phyloP scores from a whole-genome alignment of 1,140 invertebrate species.

The Euglossa dilemma region DNA sequence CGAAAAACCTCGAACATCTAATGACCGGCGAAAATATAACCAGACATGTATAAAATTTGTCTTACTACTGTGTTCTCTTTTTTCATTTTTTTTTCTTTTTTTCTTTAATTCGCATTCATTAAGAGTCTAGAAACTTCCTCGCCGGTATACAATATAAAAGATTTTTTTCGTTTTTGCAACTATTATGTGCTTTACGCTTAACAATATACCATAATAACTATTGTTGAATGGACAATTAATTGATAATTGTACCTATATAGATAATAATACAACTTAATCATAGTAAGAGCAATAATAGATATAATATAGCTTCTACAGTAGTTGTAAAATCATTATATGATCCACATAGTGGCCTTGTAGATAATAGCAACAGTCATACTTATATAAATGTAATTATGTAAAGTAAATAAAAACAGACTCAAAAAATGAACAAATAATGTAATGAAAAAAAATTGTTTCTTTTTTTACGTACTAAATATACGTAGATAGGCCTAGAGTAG shows the following conservation, averaged over 20 bases:
- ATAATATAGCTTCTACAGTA: constrained; percentile 22
- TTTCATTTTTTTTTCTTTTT: background rate
- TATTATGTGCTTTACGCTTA: constrained; percentile 46
- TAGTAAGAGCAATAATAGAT: constrained; percentile 47
- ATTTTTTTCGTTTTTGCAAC: constrained; percentile 35
- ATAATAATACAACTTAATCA: constrained; percentile 52
- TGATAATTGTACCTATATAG: constrained; percentile 55
- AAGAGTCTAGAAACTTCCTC: constrained; percentile 32
- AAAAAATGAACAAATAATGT: constrained; percentile 57
- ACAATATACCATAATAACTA: constrained; percentile 55
- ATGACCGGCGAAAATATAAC: constrained; percentile 23
- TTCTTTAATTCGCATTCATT: constrained; percentile 4
- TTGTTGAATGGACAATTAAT: constrained; percentile 49
- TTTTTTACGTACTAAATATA: constrained; percentile 59
- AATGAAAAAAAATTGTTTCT: constrained; percentile 25
- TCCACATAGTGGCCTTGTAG: constrained; percentile 40
- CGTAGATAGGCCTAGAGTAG: constrained; percentile 75
- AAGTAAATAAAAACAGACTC: constrained; percentile 46
- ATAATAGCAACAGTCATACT: constrained; percentile 41
- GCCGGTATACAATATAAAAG: constrained; percentile 37
- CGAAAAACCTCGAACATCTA: constrained; percentile 9
- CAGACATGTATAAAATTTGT: constrained; percentile 46
- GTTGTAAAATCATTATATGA: constrained; percentile 51
- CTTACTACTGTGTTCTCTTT: background rate
- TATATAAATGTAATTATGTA: constrained; percentile 34